Percentiles rank a stretch among this genome's conserved stretches.
Conservation (phyloP, 2,113 vertebrate species). For the Pampusana beccarii region DNA sequence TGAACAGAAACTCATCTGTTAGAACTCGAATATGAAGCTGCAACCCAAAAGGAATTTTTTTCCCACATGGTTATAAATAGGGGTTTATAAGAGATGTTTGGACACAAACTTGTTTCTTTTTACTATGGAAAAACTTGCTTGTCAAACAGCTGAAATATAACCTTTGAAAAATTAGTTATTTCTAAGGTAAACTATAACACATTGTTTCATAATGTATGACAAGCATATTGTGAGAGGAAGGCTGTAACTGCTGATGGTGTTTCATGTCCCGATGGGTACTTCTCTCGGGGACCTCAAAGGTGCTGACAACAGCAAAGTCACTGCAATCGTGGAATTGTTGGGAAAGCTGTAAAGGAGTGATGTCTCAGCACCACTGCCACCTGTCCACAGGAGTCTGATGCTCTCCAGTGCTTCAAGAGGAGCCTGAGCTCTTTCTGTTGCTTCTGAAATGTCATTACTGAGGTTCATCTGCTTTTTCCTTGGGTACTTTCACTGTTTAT, state of each 20-base stretch:
- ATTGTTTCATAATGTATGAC: background rate
- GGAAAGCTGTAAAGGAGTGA: background rate
- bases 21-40: background rate
- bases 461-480: background rate
- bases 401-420: background rate
- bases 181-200: background rate
- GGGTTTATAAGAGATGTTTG: background rate
- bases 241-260: background rate
- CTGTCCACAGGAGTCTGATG: background rate
- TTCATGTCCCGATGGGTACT: background rate
- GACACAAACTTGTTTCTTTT: background rate
- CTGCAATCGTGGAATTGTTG: background rate
- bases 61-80: background rate
- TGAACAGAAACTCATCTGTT: constrained; percentile 3
- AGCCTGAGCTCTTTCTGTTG: background rate
- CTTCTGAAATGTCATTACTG: background rate
- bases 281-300: background rate
- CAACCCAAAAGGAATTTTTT: background rate
- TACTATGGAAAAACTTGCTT: background rate
- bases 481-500: background rate
- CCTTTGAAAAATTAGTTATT: background rate
- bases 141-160: background rate
- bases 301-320: background rate
- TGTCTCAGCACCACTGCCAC: background rate
- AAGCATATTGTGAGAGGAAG: background rate